Evolutionary conservation across 1,140 invertebrate genomes (phyloP).

Genomic region (Drosophila nebulosa): DNA sequence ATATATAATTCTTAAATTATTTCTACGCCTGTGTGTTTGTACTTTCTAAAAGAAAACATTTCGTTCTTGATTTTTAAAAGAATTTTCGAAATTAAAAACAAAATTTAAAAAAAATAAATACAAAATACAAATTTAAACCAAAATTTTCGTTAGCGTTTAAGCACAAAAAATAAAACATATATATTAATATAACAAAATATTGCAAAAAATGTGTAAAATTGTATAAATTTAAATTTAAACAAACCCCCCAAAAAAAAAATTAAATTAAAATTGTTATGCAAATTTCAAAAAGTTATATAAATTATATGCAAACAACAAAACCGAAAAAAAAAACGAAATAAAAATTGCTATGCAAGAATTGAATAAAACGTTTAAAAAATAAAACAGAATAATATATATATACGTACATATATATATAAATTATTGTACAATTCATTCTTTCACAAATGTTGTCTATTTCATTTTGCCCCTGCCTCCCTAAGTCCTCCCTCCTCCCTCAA

Average conservation of each 20-base stretch:
- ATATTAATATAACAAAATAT: background rate
- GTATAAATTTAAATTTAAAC: slow-evolving; percentile 49
- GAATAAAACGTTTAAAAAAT: slow-evolving; percentile 32
- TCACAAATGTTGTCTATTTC: slow-evolving; percentile 45
- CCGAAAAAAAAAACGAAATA: slow-evolving; percentile 34
- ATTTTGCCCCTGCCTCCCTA: slow-evolving; percentile 23
- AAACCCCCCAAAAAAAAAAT: slow-evolving; percentile 34
- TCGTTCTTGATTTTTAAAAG: slow-evolving; percentile 55
- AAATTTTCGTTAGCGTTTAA: slow-evolving; percentile 57
- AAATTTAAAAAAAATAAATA: slow-evolving; percentile 11
- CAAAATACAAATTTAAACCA: slow-evolving; percentile 59
- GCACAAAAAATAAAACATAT: slow-evolving; percentile 1
- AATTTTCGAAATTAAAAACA: slow-evolving; percentile 46
- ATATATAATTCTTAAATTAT: slow-evolving; percentile 64
- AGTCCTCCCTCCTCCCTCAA: background rate
- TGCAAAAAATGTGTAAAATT: slow-evolving; percentile 49
- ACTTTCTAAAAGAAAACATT: slow-evolving; percentile 75
- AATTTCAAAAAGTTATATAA: slow-evolving; percentile 67
- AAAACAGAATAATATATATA: slow-evolving; percentile 23
- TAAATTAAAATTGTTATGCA: slow-evolving; percentile 59
- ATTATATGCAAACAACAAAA: slow-evolving; percentile 48
- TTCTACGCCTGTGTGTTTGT: slow-evolving; percentile 68
- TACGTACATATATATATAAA: slow-evolving; percentile 45
- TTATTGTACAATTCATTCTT: slow-evolving; percentile 63
- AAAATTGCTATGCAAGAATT: slow-evolving; percentile 68